These are phyloP conservation scores for Furcula furcula DNA, from an alignment of 2,888 invertebrate genomes.

Conservation along the genomic window DNA sequence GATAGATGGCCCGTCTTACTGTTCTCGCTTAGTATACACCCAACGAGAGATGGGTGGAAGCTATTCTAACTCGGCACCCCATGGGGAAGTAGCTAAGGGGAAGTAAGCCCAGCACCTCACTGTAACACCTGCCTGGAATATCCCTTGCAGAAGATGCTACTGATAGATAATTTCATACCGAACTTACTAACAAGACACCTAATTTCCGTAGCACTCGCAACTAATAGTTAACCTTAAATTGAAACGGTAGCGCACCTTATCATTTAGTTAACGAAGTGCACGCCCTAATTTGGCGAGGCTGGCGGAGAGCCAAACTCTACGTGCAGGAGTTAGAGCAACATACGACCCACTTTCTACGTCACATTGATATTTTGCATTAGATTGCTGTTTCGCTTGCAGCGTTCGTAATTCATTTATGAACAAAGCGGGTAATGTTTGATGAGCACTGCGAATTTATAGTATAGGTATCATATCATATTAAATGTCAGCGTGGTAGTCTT, in stretches of 20 bases:
- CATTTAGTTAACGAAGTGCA: slow-evolving; percentile 52
- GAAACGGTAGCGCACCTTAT: slow-evolving; percentile 39
- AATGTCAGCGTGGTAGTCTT: too few species aligned
- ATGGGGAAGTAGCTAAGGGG: too few species aligned
- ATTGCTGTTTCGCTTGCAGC: not conserved
- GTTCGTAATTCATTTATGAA: not conserved
- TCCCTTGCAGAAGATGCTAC: not conserved
- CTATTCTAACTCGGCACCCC: too few species aligned
- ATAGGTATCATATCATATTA: too few species aligned
- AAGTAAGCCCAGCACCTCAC: too few species aligned
- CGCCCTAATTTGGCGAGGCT: slow-evolving; percentile 47
- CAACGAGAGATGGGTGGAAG: too few species aligned
- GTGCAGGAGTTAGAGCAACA: not conserved
- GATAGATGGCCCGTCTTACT: too few species aligned
- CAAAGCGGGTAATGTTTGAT: too few species aligned
- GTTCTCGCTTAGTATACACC: too few species aligned
- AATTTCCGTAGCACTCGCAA: not conserved
- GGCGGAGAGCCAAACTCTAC: slow-evolving; percentile 38
- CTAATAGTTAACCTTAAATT: slow-evolving; percentile 19
- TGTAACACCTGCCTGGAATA: too few species aligned
- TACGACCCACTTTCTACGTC: slow-evolving; percentile 24
- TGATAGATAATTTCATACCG: not conserved
- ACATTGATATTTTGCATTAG: slow-evolving; percentile 19
- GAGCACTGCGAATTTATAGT: too few species aligned
- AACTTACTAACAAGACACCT: not conserved